Conservation (phyloP, 2,113 vertebrate species). For the Heterotis niloticus region DNA sequence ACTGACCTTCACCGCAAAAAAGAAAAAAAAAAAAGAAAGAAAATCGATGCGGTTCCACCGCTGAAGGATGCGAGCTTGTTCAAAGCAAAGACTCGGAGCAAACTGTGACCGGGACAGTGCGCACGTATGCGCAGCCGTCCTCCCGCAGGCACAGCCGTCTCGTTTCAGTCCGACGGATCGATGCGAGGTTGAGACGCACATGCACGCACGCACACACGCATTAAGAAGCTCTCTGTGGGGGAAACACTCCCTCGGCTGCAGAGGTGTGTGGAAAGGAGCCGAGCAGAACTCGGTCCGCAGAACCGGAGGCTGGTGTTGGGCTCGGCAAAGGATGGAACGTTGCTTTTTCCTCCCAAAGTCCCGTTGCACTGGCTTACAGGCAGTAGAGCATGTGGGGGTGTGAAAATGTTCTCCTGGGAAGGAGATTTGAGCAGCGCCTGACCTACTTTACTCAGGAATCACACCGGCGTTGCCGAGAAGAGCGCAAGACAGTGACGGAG, state of each 20-base stretch:
- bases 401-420: conserved; percentile 36
- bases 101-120: background rate
- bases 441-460: conserved; percentile 56
- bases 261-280: background rate
- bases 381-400: background rate
- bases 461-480: conserved; percentile 14
- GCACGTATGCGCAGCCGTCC: background rate
- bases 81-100: background rate
- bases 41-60: conserved; percentile 7
- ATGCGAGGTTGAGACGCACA: background rate
- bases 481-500: conserved; percentile 2
- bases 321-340: background rate
- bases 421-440: conserved; percentile 45
- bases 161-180: background rate
- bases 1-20: conserved; percentile 6
- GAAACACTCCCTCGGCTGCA: conserved; percentile 1
- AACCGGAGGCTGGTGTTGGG: background rate
- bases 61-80: background rate
- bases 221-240: background rate
- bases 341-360: background rate
- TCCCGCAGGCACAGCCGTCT: background rate
- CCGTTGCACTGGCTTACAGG: background rate
- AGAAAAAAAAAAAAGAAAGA: background rate
- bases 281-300: background rate
- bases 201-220: background rate